Conservation (phyloP, 2,113 vertebrate species). For the Crotophaga sulcirostris region DNA sequence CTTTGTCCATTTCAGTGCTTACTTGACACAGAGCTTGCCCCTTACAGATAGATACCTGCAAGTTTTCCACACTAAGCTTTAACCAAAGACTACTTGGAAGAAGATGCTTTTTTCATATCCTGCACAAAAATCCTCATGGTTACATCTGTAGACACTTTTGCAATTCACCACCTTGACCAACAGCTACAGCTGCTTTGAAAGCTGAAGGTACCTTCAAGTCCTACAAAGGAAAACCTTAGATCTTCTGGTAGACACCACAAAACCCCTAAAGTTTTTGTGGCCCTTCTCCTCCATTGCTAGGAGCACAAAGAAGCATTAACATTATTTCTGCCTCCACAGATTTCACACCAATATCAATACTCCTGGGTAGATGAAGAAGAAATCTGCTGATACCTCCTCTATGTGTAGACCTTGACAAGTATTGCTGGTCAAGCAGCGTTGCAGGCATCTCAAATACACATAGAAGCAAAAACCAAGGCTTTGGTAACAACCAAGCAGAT, state of each 20-base stretch:
- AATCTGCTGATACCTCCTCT: background rate
- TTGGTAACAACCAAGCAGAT: background rate
- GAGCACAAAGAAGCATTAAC: background rate
- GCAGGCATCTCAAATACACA: background rate
- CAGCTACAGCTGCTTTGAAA: background rate
- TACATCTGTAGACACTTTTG: background rate
- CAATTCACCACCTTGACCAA: background rate
- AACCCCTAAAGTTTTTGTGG: background rate
- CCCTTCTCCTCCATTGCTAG: background rate
- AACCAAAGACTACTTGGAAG: background rate
- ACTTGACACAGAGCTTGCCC: background rate
- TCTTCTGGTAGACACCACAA: background rate
- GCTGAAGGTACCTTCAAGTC: background rate
- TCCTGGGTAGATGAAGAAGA: background rate
- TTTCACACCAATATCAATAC: background rate
- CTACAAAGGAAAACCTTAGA: background rate
- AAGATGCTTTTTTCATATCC: background rate
- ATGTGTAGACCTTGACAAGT: fast-evolving
- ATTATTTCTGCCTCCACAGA: background rate
- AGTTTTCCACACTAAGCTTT: background rate
- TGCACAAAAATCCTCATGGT: background rate
- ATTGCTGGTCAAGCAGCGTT: fast-evolving
- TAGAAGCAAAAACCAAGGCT: background rate
- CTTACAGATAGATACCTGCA: background rate
- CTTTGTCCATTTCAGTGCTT: background rate